phyloP scores from a whole-genome alignment of 2,113 vertebrate species.

The Hydrochoerus hydrochaeris region DNA sequence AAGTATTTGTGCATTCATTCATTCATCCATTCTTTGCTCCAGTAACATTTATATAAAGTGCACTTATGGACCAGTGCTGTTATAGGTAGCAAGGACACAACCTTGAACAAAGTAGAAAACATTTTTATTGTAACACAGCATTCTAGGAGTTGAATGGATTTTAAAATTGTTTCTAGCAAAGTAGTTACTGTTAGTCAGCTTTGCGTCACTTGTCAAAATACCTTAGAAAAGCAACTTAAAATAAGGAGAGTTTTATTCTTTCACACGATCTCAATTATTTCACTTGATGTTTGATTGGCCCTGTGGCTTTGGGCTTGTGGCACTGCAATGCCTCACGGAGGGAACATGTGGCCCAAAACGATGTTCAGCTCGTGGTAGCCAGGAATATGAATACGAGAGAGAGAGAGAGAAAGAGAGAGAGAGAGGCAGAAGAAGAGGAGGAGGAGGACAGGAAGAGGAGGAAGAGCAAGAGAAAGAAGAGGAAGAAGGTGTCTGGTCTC shows the following conservation, averaged over 20 bases:
- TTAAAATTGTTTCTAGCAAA: conserved; percentile 10
- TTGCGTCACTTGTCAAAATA: background rate
- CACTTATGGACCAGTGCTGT: background rate
- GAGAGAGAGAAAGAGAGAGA: too few species aligned
- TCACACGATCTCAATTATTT: background rate
- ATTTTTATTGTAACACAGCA: background rate
- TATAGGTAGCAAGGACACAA: background rate
- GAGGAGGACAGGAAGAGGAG: too few species aligned
- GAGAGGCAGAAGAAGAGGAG: too few species aligned
- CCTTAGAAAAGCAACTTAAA: background rate
- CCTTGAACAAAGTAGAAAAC: background rate
- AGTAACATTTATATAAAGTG: background rate
- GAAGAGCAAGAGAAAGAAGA: too few species aligned
- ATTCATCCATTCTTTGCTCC: background rate
- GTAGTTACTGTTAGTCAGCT: background rate
- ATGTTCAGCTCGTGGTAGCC: background rate
- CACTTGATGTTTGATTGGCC: background rate
- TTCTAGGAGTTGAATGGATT: background rate
- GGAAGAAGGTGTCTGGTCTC: background rate
- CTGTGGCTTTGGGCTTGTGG: background rate
- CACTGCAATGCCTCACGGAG: background rate
- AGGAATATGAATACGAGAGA: background rate
- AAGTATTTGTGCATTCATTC: background rate
- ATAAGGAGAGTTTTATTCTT: background rate
- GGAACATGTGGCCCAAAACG: background rate